Evolutionary conservation across 2,888 invertebrate genomes (phyloP).

Genomic region (Eupithecia vulgata): DNA sequence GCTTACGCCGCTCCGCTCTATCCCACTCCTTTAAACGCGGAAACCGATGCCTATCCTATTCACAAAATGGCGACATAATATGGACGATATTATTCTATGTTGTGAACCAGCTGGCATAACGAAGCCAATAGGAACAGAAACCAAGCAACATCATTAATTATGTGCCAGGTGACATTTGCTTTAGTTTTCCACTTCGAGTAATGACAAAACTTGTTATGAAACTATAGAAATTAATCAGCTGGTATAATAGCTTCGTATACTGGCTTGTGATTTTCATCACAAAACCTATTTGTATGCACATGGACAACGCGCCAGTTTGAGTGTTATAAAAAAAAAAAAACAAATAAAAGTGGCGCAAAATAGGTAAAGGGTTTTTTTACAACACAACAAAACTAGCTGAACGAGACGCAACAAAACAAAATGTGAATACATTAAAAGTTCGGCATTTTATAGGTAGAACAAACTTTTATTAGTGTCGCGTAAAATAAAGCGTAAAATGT

Average conservation of each 20-base stretch:
- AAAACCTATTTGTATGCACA: background rate
- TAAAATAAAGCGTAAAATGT: background rate
- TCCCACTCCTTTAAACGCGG: no score
- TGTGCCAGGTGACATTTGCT: background rate
- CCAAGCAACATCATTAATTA: background rate
- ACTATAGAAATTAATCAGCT: background rate
- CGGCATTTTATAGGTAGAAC: background rate
- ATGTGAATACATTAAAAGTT: conserved; percentile 7
- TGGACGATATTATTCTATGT: no score
- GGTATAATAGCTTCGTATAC: background rate
- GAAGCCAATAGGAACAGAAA: background rate
- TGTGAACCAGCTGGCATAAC: background rate
- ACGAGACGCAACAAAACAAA: background rate
- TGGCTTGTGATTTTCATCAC: background rate
- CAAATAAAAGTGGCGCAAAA: background rate
- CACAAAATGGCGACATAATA: no score
- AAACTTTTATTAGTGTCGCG: background rate
- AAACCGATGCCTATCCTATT: no score
- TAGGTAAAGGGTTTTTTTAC: background rate
- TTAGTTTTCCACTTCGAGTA: background rate
- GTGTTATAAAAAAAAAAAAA: background rate
- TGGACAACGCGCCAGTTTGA: background rate
- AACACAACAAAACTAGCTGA: background rate
- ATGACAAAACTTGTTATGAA: background rate
- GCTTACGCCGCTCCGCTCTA: no score